phyloP scores from a whole-genome alignment of 2,113 vertebrate species.

The Agelaius phoeniceus region DNA sequence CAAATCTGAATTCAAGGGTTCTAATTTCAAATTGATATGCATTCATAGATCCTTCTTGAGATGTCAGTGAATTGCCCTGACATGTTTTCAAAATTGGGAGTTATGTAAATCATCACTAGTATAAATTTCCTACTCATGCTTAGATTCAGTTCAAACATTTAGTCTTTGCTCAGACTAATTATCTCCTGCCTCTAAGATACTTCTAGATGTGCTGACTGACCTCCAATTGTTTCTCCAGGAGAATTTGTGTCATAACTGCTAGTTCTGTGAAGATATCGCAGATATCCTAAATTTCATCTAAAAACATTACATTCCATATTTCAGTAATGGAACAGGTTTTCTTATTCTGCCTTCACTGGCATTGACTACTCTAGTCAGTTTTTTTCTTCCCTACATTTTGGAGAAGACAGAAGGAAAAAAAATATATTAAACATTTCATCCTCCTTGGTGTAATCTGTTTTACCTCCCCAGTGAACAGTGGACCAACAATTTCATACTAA shows the following conservation, averaged over 20 bases:
- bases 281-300: background rate
- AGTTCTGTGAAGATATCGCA: background rate
- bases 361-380: background rate
- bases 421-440: background rate
- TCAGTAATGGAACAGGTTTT: background rate
- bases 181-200: background rate
- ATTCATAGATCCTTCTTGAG: background rate
- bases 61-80: background rate
- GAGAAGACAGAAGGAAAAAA: background rate
- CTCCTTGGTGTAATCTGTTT: background rate
- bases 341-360: background rate
- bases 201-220: background rate
- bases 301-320: background rate
- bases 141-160: background rate
- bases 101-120: background rate
- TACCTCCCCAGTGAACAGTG: background rate
- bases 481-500: background rate
- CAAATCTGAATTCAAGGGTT: background rate
- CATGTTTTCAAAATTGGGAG: background rate
- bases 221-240: background rate
- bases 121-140: background rate
- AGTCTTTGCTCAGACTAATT: background rate
- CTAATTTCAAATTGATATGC: background rate
- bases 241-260: background rate
- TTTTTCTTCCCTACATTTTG: background rate